These are phyloP conservation scores for Struthidea cinerea DNA, from an alignment of 2,113 vertebrate genomes.

Conservation along the genomic window DNA sequence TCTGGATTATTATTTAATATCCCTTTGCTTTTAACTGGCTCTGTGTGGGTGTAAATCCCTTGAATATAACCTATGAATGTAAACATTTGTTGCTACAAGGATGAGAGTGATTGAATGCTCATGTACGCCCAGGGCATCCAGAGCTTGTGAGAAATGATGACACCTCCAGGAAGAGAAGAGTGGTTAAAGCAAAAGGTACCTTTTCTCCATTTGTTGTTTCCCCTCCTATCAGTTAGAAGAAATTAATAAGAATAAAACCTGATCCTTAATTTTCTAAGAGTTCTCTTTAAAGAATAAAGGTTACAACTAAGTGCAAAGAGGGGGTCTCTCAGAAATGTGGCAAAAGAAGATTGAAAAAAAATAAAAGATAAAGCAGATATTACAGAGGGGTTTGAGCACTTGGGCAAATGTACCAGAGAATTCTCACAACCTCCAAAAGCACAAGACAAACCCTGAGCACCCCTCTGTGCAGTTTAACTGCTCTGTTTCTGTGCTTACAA, in stretches of 20 bases:
- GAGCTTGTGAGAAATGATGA: neutral
- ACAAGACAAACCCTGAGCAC: neutral
- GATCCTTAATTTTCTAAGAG: neutral
- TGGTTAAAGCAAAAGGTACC: neutral
- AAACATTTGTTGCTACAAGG: neutral
- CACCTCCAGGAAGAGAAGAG: neutral
- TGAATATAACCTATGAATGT: neutral
- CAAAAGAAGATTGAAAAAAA: neutral
- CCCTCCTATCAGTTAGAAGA: neutral
- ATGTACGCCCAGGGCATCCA: neutral
- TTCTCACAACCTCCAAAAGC: neutral
- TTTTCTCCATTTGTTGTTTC: neutral
- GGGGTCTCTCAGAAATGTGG: neutral
- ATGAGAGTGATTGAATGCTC: neutral
- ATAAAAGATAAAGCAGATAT: neutral
- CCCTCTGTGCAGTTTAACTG: neutral
- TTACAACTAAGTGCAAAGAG: neutral
- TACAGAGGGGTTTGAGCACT: neutral
- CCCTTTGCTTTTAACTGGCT: neutral
- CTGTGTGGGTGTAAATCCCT: neutral
- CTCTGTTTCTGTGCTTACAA: neutral
- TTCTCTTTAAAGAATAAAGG: neutral
- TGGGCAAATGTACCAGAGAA: neutral
- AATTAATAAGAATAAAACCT: neutral
- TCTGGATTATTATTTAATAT: neutral